Conservation (phyloP, 2,113 vertebrate species). For the Microtus montanus region DNA sequence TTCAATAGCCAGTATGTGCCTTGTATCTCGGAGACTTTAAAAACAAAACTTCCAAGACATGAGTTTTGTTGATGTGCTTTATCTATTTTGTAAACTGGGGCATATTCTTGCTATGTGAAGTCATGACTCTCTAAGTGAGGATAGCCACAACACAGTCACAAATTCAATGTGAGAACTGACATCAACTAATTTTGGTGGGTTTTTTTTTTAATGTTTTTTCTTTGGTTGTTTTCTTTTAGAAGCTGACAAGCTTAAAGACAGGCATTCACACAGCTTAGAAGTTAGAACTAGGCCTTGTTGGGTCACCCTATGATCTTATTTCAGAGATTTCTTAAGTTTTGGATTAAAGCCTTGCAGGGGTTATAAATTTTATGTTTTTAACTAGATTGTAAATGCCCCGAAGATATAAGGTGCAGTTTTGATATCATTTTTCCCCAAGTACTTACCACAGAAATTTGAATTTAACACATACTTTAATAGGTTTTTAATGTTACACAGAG, state of each 20-base stretch:
- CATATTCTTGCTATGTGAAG: neutral
- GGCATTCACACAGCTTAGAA: neutral
- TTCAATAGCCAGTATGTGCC: neutral
- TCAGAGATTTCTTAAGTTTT: neutral
- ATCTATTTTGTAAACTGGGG: neutral
- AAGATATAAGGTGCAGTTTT: constrained; percentile 9
- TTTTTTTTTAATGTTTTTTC: neutral
- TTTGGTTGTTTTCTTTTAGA: neutral
- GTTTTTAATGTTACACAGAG: constrained; percentile 35
- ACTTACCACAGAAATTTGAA: constrained; percentile 36
- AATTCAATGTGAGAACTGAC: too few relatives aligned
- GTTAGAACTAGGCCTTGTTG: neutral
- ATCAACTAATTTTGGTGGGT: rapidly evolving
- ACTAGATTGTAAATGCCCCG: constrained; percentile 13
- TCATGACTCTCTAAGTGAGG: neutral
- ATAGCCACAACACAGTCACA: rapidly evolving
- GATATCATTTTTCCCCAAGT: neutral
- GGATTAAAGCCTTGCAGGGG: neutral
- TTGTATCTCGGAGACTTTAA: neutral
- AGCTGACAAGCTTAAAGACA: neutral
- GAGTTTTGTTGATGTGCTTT: neutral
- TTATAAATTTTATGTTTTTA: constrained; percentile 37
- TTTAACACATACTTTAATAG: neutral
- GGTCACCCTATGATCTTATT: neutral
- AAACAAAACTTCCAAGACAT: neutral